Base-by-base conservation (phyloP, 2,888 invertebrate genomes). In the Actias luna region DNA sequence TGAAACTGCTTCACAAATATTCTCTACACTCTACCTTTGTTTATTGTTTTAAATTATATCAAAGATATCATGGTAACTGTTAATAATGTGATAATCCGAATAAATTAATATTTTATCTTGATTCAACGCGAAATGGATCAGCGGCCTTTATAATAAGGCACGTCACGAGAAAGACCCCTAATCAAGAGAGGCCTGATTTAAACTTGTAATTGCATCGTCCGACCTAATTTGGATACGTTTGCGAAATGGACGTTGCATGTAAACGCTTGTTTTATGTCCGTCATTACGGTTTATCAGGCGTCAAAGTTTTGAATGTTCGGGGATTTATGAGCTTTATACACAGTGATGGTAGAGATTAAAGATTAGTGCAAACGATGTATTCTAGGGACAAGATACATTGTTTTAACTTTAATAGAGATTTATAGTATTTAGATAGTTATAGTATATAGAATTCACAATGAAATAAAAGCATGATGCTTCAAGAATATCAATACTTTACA, bases 181-280 rank as follows among this genome's bases (percentile, higher is more conserved):
- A 77, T 72, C 74, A 52, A 31, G 58, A 59, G 63, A 58, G 63
- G 64, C 69, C 66, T 68, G 67, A 60, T 59, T 63, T 55, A 78
- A 79, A 80, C 74, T 83, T 84, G 80, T 77, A 83, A 85, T 83
- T 80, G 80, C 78, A 72, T 72, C 70, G 70, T 74, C 70, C 69
- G 68, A 65, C 68, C 73, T 79, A 77, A 77, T 77, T 79, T 72
- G 68, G 63, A 72, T 70, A 74, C 66, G 74, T 74, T 67, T 68
- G 68, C 72, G 74, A 71, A 83, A 84, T 85, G 83, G 83, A 82
- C 82, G 81, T 80, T 75, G 79, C 80, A 74, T 84, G 85, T 84
- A 80, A 82, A 85, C 69, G 77, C 73, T 69, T 75, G 78, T 78
- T 80, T 82, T 81, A 83, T 82, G 77, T 78, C 75, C 29, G 5